Evolutionary conservation across 2,113 vertebrate species (phyloP), one percentile per base, ranked within the genome.

Genomic region (Aegotheles bennettii): DNA sequence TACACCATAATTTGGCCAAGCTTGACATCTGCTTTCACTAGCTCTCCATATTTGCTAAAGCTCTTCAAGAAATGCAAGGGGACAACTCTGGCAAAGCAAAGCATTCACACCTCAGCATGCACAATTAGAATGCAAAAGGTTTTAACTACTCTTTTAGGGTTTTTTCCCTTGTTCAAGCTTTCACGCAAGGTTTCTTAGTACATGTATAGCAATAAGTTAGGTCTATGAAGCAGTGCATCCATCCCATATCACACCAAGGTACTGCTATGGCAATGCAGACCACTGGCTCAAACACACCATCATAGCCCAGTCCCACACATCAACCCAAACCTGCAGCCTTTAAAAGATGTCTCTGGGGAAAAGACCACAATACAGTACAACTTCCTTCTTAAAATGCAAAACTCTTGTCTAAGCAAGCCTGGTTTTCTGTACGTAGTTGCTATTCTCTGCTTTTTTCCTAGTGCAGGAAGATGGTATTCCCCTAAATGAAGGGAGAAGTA

Each of bases 11-110:
- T 69, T 86, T 77, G 71, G 59, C 79, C 82, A 90, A 80, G 67
- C 33, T 57, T 90, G 82, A 90, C 90, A 70, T 70, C 87, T 95
- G 92, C 85, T 95, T 87, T 86, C 42, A 67, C 90, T 93, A 85
- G 63, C 33, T 69, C 35, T 87, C 50, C 13, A 1, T 47, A 74
- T 59, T 50, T 77, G 71, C 71, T 63, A 94, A 88, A 83, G 33
- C 63, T 77, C 80, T 77, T 87, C 61, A 63, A 67, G 70, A 87
- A 87, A 74, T 60, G 14, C 33, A 43, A 50, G 63, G n/a, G 56
- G 79, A 76, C 6, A 19, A 11, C 33, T 80, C 67, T 8, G 0
- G 2, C 69, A 88, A 90, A 90, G 67, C 38, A 43, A 88, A 79
- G 67, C 5, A 2, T 89, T 87, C 67, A 33, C 82, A 94, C 56